Conservation (phyloP, 2,888 invertebrate genomes). For the Sacculina carcini region DNA sequence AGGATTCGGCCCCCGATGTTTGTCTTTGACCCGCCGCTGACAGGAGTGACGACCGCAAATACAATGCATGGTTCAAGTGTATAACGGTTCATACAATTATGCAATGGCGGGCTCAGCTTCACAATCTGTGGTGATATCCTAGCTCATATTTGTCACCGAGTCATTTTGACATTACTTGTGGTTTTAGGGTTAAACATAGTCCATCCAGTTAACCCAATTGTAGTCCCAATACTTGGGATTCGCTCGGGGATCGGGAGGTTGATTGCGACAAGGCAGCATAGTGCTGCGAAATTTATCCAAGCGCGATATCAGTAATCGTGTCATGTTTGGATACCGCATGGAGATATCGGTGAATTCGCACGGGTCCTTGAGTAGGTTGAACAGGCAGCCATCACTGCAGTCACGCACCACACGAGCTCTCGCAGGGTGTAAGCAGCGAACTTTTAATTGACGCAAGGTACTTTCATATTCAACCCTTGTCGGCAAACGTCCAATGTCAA, state of each 20-base stretch:
- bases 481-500: not conserved
- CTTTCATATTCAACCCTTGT: not conserved
- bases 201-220: slow-evolving; percentile 41
- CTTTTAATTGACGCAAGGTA: not conserved
- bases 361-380: slow-evolving; percentile 52
- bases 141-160: no score
- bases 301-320: not conserved
- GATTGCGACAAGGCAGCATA: slow-evolving; percentile 42
- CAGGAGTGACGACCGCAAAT: no score
- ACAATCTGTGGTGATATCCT: no score
- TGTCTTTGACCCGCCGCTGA: no score
- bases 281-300: slow-evolving; percentile 34
- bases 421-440: not conserved
- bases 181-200: no score
- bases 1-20: no score
- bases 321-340: slow-evolving; percentile 17
- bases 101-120: no score
- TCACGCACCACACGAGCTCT: no score
- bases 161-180: no score
- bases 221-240: slow-evolving; percentile 52
- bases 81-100: no score
- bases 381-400: slow-evolving; percentile 31
- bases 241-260: slow-evolving; percentile 36
- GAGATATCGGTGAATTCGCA: slow-evolving; percentile 58
- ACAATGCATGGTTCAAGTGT: no score